phyloP scores from a whole-genome alignment of 2,888 invertebrate genomes.

The Automeris io region DNA sequence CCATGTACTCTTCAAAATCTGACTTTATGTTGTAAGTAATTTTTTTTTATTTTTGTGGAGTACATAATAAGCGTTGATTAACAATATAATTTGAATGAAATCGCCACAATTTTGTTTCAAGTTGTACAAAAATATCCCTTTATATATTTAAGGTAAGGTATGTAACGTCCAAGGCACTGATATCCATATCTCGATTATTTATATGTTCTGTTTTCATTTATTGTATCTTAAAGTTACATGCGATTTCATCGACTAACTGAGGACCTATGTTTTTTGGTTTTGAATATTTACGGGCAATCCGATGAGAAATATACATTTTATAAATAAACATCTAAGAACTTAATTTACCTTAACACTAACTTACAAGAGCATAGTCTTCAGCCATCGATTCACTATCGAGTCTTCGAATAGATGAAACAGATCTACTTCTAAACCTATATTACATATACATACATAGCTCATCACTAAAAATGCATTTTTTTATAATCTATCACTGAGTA shows the following conservation, averaged over 20 bases:
- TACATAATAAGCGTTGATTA: conserved; percentile 26
- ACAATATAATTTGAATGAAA: conserved; percentile 40
- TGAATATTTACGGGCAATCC: conserved; percentile 57
- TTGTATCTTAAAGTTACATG: conserved; percentile 13
- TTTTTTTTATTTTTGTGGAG: conserved; percentile 13
- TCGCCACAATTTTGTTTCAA: conserved; percentile 38
- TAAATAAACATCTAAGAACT: conserved; percentile 71
- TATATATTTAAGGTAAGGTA: conserved; percentile 67
- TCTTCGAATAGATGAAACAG: conserved; percentile 77
- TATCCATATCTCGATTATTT: conserved; percentile 52
- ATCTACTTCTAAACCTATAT: conserved; percentile 67
- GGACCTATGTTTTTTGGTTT: conserved; percentile 64
- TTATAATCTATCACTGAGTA: conserved; percentile 72
- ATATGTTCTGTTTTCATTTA: conserved; percentile 34
- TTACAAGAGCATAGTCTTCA: conserved; percentile 72
- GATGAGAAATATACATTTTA: conserved; percentile 69
- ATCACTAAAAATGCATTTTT: conserved; percentile 74
- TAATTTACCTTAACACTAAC: conserved; percentile 55
- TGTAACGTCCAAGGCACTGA: conserved; percentile 76
- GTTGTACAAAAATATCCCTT: conserved; percentile 71
- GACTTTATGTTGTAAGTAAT: conserved; percentile 16
- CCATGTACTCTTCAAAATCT: conserved; percentile 22
- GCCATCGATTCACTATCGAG: conserved; percentile 67
- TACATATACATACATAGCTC: conserved; percentile 68
- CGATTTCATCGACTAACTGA: conserved; percentile 47